These are phyloP conservation scores for Eclectus roratus DNA, from an alignment of 2,113 vertebrate genomes.

Conservation along the genomic window DNA sequence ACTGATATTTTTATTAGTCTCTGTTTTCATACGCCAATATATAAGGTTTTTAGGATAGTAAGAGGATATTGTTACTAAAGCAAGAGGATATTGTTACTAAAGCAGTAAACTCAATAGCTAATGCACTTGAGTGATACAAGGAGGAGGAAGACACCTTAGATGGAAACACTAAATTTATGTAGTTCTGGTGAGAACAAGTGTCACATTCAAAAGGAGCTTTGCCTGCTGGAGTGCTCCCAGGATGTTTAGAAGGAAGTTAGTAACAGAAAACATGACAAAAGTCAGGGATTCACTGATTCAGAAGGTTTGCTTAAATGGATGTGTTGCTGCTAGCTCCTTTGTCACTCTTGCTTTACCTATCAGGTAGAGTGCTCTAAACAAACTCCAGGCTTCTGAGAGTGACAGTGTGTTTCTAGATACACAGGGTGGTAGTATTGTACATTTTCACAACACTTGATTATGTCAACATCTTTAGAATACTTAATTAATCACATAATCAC, in stretches of 20 bases:
- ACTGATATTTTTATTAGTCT: background rate
- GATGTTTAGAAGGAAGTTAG: background rate
- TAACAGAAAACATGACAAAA: background rate
- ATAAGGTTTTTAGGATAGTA: background rate
- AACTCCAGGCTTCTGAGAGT: background rate
- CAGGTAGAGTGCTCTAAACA: background rate
- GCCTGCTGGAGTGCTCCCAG: background rate
- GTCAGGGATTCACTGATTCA: background rate
- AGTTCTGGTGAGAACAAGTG: background rate
- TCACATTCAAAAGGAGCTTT: background rate
- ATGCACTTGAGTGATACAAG: background rate
- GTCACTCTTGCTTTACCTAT: background rate
- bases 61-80: background rate
- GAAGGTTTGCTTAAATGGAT: background rate
- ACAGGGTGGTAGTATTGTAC: background rate
- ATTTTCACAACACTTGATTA: background rate
- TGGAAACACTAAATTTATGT: background rate
- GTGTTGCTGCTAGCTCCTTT: background rate
- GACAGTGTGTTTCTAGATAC: background rate
- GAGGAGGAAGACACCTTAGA: background rate
- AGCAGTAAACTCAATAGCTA: background rate
- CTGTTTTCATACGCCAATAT: background rate
- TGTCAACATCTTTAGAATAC: background rate
- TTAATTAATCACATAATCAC: background rate
- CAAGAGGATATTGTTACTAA: background rate